Evolutionary conservation across 1,140 invertebrate genomes (phyloP), one percentile per base, ranked within the genome.

Genomic region (Oreohelix idahoensis): DNA sequence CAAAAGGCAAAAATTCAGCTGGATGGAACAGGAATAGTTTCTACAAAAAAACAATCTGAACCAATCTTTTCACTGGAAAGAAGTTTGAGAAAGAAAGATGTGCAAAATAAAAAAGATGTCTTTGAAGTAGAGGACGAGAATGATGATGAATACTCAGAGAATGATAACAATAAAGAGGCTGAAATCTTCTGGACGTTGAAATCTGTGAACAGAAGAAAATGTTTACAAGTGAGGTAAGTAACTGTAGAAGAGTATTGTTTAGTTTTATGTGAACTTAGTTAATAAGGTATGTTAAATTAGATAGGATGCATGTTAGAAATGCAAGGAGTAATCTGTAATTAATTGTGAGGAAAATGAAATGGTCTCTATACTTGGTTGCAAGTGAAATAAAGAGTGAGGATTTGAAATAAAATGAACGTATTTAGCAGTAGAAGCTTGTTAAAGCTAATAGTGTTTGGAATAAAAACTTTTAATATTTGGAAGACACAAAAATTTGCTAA

Each of bases 71-170:
- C 79, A 8, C 17, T 80, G 39, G 42, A 71, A 71, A 71, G 17
- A 36, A n/a, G 17, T 29, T n/a, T 79, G 0, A 79, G 66, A 79
- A 42, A 26, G 1, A 36, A 26, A 26, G 17, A 49, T 15, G 15
- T 35, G 17, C 26, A 79, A 58, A n/a, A 39, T 0, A 32, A 53
- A 29, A 71, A 71, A 49, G 79, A 80, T 49, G 26, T 71, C 26
- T 80, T 80, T 80, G 79, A 71, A 36, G 63, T 49, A 42, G 66
- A 80, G 32, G 29, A 45, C 32, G 79, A 71, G 42, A 66, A 32
- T 71, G 79, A 80, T 15, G 66, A 71, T 71, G 79, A 80, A 35
- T 71, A 49, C 32, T 1, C 66, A 66, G 23, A 38, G 0, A 53
- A 39, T 36, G 32, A 20, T 45, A 23, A 26, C 45, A n/a, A 32